Conservation (phyloP, 1,140 invertebrate genomes). For the Medauroidea extradentata region DNA sequence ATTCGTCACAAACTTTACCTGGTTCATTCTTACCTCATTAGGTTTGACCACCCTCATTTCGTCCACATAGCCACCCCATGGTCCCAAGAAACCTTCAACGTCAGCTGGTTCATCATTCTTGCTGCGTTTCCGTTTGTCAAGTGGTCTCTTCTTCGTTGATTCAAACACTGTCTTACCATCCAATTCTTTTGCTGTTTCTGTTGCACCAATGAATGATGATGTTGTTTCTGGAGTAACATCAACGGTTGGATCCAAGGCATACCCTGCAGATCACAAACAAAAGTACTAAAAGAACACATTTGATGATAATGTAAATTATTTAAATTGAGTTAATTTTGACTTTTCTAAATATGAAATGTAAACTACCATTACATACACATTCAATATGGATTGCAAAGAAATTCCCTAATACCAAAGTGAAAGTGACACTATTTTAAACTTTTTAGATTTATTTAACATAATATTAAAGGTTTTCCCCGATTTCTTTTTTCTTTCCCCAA, state of each 20-base stretch:
- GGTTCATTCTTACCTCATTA: conserved; percentile 55
- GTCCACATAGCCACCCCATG: conserved; percentile 93
- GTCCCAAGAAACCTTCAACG: conserved; percentile 92
- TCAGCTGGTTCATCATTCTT: conserved; percentile 89
- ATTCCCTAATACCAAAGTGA: too few species aligned
- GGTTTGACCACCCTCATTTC: conserved; percentile 86
- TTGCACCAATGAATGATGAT: conserved; percentile 64
- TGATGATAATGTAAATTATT: too few species aligned
- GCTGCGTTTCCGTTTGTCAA: conserved; percentile 85
- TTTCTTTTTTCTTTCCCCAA: too few species aligned
- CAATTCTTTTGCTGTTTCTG: conserved; percentile 54
- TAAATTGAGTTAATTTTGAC: not conserved
- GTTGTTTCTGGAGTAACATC: conserved; percentile 58
- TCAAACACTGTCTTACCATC: conserved; percentile 88
- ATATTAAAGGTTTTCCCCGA: too few species aligned
- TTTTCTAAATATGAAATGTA: not conserved
- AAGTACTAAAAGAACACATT: not conserved
- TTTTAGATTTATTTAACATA: too few species aligned
- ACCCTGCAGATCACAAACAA: conserved; percentile 56
- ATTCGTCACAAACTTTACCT: too few species aligned
- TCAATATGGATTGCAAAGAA: not conserved
- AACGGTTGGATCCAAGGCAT: conserved; percentile 90
- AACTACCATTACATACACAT: not conserved
- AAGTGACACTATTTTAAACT: too few species aligned
- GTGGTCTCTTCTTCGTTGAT: conserved; percentile 60